Conservation (phyloP, 2,113 vertebrate genomes). For the Galemys pyrenaicus region DNA sequence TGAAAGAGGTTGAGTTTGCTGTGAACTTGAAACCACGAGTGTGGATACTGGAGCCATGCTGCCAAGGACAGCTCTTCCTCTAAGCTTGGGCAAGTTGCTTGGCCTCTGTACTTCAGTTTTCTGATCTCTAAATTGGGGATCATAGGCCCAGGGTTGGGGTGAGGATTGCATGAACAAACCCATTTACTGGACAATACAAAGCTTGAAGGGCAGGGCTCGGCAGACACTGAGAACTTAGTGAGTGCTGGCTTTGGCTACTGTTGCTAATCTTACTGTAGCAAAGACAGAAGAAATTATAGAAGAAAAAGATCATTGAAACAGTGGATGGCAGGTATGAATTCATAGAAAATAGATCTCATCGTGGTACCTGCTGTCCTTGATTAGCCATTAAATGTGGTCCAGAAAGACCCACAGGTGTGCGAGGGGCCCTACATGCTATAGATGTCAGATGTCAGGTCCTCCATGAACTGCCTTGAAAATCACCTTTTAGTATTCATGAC, state of each 20-base stretch:
- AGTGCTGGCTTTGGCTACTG: neutral
- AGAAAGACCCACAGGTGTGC: neutral
- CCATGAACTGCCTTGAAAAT: neutral
- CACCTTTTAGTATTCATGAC: neutral
- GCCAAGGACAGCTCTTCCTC: neutral
- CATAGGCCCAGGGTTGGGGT: neutral
- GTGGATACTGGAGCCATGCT: fast-evolving
- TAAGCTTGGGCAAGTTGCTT: neutral
- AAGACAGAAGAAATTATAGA: neutral
- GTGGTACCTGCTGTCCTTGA: neutral
- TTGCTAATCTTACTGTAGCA: neutral
- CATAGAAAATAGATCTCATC: neutral
- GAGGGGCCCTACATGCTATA: fast-evolving
- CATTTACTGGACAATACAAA: neutral
- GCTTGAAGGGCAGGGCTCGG: neutral
- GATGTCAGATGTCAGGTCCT: neutral
- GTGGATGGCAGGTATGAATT: neutral
- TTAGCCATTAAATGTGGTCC: neutral
- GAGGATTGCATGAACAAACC: neutral
- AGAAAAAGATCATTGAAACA: neutral
- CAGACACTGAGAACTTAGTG: neutral
- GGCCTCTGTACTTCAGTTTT: neutral
- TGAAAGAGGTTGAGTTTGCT: neutral
- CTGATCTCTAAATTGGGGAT: neutral
- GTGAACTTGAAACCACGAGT: neutral